These are phyloP conservation scores for Drosophila mulleri DNA, from an alignment of 2,888 invertebrate species.

Conservation along the genomic window DNA sequence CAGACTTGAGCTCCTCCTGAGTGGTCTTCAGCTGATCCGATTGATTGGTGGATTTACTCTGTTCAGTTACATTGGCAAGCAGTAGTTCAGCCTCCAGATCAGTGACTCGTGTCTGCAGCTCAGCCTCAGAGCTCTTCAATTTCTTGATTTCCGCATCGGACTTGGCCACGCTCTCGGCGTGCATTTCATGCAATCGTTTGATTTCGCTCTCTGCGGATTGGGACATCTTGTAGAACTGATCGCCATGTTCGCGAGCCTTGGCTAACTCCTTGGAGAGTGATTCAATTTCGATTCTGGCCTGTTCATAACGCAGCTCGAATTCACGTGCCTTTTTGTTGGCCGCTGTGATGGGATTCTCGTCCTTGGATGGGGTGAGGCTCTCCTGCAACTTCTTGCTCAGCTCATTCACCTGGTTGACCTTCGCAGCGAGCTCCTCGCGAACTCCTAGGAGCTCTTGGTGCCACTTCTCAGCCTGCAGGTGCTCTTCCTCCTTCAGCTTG, in stretches of 20 bases:
- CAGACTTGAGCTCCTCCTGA: constrained; percentile 88
- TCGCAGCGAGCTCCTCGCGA: constrained; percentile 87
- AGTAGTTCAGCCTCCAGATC: constrained; percentile 90
- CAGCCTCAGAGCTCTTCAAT: constrained; percentile 83
- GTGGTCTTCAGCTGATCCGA: constrained; percentile 86
- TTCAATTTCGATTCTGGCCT: constrained; percentile 88
- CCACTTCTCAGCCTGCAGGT: constrained; percentile 87
- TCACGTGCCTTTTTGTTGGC: constrained; percentile 89
- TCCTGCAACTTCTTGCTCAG: constrained; percentile 89
- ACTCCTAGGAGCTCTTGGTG: constrained; percentile 80
- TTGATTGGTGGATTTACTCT: constrained; percentile 80
- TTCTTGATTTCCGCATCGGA: constrained; percentile 87
- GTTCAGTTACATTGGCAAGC: constrained; percentile 88
- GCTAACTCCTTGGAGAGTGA: constrained; percentile 90
- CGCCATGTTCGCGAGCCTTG: constrained; percentile 90
- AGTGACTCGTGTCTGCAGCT: constrained; percentile 88
- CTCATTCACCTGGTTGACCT: constrained; percentile 89
- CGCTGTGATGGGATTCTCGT: constrained; percentile 87
- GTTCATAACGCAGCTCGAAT: constrained; percentile 88
- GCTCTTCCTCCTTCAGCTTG: constrained; percentile 90
- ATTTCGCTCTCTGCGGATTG: constrained; percentile 93
- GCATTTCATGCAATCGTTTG: constrained; percentile 87
- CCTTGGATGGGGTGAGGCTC: constrained; percentile 87
- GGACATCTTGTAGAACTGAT: constrained; percentile 94
- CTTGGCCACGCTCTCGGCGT: constrained; percentile 87